Evolutionary conservation across 2,113 vertebrate genomes (phyloP).

Genomic region (Hippocampus zosterae): DNA sequence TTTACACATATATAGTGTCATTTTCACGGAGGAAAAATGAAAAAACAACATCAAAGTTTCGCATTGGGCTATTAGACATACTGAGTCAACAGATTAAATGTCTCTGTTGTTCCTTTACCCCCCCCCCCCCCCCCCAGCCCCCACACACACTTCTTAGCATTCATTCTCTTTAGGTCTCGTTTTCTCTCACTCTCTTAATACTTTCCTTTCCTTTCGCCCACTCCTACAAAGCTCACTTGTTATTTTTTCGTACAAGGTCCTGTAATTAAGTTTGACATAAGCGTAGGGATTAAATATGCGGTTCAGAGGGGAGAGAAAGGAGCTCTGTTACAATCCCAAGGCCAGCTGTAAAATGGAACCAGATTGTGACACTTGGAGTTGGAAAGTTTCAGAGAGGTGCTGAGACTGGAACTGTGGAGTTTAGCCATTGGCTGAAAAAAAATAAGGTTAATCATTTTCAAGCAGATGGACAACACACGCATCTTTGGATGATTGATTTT

Average conservation of each 20-base stretch:
- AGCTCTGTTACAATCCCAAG: slow-evolving; percentile 81
- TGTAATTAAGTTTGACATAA: slow-evolving; percentile 99
- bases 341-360: slow-evolving; percentile 90
- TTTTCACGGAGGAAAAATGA: slow-evolving; percentile 5
- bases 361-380: slow-evolving; percentile 80
- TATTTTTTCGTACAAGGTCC: slow-evolving; percentile 86
- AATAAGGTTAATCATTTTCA: slow-evolving; percentile 59
- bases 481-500: slow-evolving; percentile 52
- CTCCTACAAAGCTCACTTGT: slow-evolving; percentile 79
- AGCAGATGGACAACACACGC: slow-evolving; percentile 63
- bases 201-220: slow-evolving; percentile 61
- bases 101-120: slow-evolving; percentile 32
- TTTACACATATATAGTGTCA: neutral
- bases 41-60: slow-evolving; percentile 36
- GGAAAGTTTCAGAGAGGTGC: slow-evolving; percentile 77
- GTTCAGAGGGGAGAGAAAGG: slow-evolving; percentile 83
- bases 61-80: slow-evolving; percentile 45
- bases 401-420: slow-evolving; percentile 64
- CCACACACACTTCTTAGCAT: slow-evolving; percentile 54
- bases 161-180: slow-evolving; percentile 53
- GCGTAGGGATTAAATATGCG: slow-evolving; percentile 99
- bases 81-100: slow-evolving; percentile 44
- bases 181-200: slow-evolving; percentile 49
- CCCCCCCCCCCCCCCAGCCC: slow-evolving; percentile 7
- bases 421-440: slow-evolving; percentile 53